These are phyloP conservation scores for Strigamia maritima DNA, from an alignment of 2,888 invertebrate species.

Conservation along the genomic window DNA sequence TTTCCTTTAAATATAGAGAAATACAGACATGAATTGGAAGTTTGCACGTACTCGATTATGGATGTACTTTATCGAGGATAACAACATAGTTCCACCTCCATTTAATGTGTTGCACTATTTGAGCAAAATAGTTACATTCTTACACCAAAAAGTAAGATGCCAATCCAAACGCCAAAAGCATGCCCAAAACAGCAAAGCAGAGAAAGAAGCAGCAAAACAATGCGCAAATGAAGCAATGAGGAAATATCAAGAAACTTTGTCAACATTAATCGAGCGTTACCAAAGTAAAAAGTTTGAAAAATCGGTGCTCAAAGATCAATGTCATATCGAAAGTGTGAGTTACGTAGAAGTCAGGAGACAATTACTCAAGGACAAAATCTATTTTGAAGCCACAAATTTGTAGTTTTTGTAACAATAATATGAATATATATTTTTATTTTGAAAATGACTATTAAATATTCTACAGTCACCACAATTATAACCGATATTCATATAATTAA, in stretches of 20 bases:
- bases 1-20: background rate
- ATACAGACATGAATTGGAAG: constrained; percentile 71
- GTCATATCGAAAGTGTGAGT: background rate
- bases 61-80: constrained; percentile 58
- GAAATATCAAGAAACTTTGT: background rate
- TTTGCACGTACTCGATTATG: constrained; percentile 71
- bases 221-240: background rate
- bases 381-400: background rate
- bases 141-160: background rate
- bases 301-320: background rate
- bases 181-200: too few relatives aligned
- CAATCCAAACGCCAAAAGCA: background rate
- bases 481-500: background rate
- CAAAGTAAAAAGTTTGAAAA: constrained; percentile 6
- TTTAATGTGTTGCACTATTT: constrained; percentile 61
- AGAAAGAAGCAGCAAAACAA: too few relatives aligned
- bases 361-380: background rate
- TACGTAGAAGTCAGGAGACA: background rate
- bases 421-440: background rate
- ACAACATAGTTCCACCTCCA: constrained; percentile 63
- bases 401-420: background rate
- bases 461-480: background rate
- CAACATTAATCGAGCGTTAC: background rate
- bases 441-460: background rate
- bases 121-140: background rate